Percentiles rank a stretch among this genome's conserved stretches.
Evolutionary conservation across 2,888 invertebrate species (phyloP).

Genomic region (Bibio marci): DNA sequence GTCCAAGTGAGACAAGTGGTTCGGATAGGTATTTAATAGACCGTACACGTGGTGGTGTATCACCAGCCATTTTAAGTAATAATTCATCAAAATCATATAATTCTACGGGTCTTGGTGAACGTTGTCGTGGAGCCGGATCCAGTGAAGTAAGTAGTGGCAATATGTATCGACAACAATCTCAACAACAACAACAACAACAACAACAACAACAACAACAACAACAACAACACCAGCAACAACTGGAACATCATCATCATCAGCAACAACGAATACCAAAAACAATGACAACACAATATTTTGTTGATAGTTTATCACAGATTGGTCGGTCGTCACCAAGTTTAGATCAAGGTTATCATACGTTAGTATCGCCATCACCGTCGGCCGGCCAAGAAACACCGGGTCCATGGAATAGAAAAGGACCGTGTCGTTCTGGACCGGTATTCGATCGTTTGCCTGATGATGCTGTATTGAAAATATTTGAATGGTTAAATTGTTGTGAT

Average conservation of each 20-base stretch:
- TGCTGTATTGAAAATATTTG: slow-evolving; percentile 48
- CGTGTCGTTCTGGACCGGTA: slow-evolving; percentile 27
- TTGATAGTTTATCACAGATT: slow-evolving; percentile 25
- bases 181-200: neutral
- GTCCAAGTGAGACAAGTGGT: slow-evolving; percentile 29
- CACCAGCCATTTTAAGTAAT: slow-evolving; percentile 16
- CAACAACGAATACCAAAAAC: neutral
- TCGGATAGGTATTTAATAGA: slow-evolving; percentile 27
- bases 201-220: slow-evolving; percentile 1
- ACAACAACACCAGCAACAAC: slow-evolving; percentile 3
- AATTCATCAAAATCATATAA: slow-evolving; percentile 15
- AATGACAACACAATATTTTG: slow-evolving; percentile 17
- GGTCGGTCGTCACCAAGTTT: slow-evolving; percentile 45
- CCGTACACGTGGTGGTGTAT: slow-evolving; percentile 19
- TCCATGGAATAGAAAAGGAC: slow-evolving; percentile 28
- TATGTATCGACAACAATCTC: slow-evolving; percentile 1
- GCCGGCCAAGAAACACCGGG: slow-evolving; percentile 16
- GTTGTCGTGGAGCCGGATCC: too few relatives aligned
- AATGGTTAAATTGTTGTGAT: slow-evolving; percentile 51
- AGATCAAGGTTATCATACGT: slow-evolving; percentile 68
- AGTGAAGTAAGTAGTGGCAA: too few relatives aligned
- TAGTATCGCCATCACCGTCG: slow-evolving; percentile 41
- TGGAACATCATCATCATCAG: neutral
- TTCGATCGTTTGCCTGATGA: slow-evolving; percentile 51
- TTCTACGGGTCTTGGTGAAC: neutral